These are phyloP conservation scores for Pammene fasciana DNA, from an alignment of 2,888 invertebrate genomes.

Conservation along the genomic window DNA sequence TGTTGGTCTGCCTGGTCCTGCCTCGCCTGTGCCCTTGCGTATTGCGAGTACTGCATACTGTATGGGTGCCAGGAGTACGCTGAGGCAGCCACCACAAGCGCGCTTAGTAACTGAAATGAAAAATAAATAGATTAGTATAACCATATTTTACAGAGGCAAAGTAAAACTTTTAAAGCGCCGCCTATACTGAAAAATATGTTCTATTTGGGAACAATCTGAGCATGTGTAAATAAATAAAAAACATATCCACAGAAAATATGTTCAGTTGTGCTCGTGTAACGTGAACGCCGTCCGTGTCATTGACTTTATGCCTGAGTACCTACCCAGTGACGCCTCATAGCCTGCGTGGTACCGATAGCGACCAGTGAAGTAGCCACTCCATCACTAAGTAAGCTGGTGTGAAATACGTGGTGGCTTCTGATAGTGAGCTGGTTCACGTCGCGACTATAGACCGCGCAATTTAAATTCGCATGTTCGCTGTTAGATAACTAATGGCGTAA, in stretches of 20 bases:
- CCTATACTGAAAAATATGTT: too few species aligned
- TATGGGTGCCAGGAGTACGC: constrained; percentile 25
- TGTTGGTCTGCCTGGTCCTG: constrained; percentile 31
- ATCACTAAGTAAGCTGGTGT: constrained; percentile 30
- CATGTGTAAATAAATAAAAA: too few species aligned
- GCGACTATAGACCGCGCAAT: not conserved
- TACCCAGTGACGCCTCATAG: constrained; percentile 1
- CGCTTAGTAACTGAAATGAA: constrained; percentile 28
- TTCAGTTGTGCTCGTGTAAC: not conserved
- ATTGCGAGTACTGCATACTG: not conserved
- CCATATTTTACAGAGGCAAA: too few species aligned
- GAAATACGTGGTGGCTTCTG: constrained; percentile 10
- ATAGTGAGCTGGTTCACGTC: not conserved
- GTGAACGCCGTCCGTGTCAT: not conserved
- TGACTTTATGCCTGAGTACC: constrained; percentile 7
- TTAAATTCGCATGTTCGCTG: not conserved
- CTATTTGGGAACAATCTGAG: too few species aligned
- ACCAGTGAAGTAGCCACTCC: constrained; percentile 7
- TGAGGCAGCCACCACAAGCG: constrained; percentile 19
- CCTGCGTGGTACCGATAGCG: constrained; percentile 20
- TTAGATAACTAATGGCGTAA: not conserved
- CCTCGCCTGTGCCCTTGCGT: constrained; percentile 13
- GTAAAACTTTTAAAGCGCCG: too few species aligned
- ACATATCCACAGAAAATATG: not conserved
- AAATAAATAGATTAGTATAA: not conserved